Percentiles rank a stretch among this genome's conserved stretches.
Conservation (phyloP, 2,797 vertebrate species). For the Sibirionetta formosa region DNA sequence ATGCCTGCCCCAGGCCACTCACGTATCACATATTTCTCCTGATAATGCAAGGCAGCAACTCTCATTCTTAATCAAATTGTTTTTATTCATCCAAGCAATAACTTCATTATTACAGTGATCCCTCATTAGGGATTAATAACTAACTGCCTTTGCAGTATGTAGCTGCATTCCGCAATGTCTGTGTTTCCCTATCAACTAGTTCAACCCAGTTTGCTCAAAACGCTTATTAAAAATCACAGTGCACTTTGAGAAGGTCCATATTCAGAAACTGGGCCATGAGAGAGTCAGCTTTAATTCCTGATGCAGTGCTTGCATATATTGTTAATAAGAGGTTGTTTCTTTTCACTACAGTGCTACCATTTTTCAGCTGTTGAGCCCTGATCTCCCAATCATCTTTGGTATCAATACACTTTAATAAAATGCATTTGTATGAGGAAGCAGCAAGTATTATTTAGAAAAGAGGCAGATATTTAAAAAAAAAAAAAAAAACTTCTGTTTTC, state of each 20-base stretch:
- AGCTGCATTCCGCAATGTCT: neutral
- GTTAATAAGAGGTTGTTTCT: neutral
- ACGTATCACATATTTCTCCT: neutral
- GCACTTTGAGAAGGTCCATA: neutral
- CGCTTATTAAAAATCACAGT: neutral
- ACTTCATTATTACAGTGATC: neutral
- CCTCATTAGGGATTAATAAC: neutral
- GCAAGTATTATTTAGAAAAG: conserved; percentile 5
- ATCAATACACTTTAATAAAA: neutral
- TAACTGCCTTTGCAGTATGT: neutral
- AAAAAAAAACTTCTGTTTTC: neutral
- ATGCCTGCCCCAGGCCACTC: neutral
- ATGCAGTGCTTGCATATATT: neutral
- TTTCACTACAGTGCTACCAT: accelerated
- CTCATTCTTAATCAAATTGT: neutral
- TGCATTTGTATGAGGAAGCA: neutral
- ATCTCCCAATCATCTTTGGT: conserved; percentile 38
- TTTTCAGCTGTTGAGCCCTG: conserved; percentile 8
- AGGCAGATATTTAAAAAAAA: conserved; percentile 19
- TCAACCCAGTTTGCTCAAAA: neutral
- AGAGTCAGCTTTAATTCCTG: neutral
- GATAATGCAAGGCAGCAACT: neutral
- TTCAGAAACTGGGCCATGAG: neutral
- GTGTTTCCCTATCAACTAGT: neutral
- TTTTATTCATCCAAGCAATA: neutral